Evolutionary conservation across 2,797 vertebrate genomes (phyloP).

Genomic region (Poeciliopsis presidionis): DNA sequence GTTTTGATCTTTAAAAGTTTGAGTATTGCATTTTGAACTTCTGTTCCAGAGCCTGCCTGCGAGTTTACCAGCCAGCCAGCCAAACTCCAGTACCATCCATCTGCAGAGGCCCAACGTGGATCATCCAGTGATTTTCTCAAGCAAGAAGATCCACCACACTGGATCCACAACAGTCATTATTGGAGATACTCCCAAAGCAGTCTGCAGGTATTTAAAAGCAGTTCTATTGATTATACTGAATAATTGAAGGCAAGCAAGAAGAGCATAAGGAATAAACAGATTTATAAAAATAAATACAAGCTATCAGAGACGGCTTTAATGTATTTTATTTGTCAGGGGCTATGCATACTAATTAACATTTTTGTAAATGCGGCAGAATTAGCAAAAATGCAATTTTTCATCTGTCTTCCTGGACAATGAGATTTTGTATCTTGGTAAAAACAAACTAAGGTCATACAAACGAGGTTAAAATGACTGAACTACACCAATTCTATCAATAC

Average conservation of each 20-base stretch:
- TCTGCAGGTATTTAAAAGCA: slow-evolving; percentile 82
- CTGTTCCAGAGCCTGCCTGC: slow-evolving; percentile 57
- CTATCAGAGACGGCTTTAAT: not conserved
- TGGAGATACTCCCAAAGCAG: slow-evolving; percentile 87
- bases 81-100: not conserved
- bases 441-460: too few species aligned
- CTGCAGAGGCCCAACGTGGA: slow-evolving; percentile 49
- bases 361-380: too few species aligned
- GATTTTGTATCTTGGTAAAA: too few species aligned
- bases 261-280: not conserved
- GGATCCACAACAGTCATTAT: slow-evolving; percentile 82
- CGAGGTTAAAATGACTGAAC: too few species aligned
- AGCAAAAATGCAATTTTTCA: too few species aligned
- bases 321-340: too few species aligned
- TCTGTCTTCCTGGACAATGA: too few species aligned
- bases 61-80: slow-evolving; percentile 31
- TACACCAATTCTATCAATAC: too few species aligned
- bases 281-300: slow-evolving; percentile 1
- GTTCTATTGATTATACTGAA: not conserved
- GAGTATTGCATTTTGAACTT: slow-evolving; percentile 2
- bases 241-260: not conserved
- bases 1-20: not conserved
- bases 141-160: slow-evolving; percentile 71
- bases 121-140: slow-evolving; percentile 83
- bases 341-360: too few species aligned